Base-by-base conservation (phyloP, 1,140 invertebrate genomes). In the Magallana ariakensis region DNA sequence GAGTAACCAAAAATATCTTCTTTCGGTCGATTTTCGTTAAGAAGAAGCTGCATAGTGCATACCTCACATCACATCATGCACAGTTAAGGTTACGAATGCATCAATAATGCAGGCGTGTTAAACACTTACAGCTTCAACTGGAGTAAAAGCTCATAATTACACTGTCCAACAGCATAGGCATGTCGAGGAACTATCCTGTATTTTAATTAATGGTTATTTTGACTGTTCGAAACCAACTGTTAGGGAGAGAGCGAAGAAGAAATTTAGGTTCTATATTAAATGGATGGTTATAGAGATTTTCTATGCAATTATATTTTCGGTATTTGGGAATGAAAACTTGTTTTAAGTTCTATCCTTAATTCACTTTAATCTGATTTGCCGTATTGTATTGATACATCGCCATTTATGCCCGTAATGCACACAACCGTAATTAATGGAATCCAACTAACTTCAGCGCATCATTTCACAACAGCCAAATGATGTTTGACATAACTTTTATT, bases 71-170 rank as follows among this genome's bases (percentile, higher is more conserved):
- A 22, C 22, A 75, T 75, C 66, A 13, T 75, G 66, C 66, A 75
- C 66, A 26, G 33, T 75, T 75, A 75, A 75, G 66, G 66, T 75
- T 75, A 75, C 66, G 22, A 75, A 75, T 75, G 66, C 80, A 82
- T 82, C 80, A 82, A 82, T 82, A 82, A 82, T 82, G 80, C 80
- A 82, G 55, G 55, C 53, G 55, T 54, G 46, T 82, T 82, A 56
- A 54, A 82, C 46, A 56, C 55, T 82, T 55, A 55, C 16, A 55
- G 53, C 53, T 56, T 62, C 53, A 53, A 10, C 33, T 16, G 80
- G 80, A 55, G 80, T 82, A 56, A 82, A 82, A 82, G 80, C 80
- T 82, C 54, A 82, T 82, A 82, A 82, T 82, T 82, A 82, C 80
- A 55, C 80, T 82, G 80, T 82, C 80, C 80, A 54, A 82, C 46